phyloP scores from a whole-genome alignment of 2,797 vertebrate species.

The Eleutherodactylus coqui region DNA sequence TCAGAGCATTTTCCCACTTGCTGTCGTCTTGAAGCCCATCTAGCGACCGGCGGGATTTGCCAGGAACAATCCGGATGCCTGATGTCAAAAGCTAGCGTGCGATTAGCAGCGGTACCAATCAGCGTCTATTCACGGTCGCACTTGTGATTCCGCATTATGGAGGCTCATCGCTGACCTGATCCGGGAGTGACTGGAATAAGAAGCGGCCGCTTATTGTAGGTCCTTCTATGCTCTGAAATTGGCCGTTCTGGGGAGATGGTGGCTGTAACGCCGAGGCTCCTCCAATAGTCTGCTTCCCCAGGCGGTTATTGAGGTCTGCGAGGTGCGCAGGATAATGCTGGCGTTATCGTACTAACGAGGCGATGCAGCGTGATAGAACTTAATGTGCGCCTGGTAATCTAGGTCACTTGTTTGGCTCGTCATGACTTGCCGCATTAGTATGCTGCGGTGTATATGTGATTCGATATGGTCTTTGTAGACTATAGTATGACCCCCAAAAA shows the following conservation, averaged over 20 bases:
- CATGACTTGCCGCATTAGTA: not conserved
- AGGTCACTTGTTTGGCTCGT: not conserved
- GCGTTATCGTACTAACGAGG: not conserved
- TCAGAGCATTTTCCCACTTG: not conserved
- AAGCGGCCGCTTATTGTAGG: slow-evolving; percentile 39
- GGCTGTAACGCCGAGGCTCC: not conserved
- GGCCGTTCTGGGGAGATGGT: slow-evolving; percentile 1
- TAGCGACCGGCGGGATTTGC: not conserved
- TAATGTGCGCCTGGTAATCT: not conserved
- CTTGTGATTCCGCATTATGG: slow-evolving; percentile 43
- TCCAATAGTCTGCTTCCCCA: not conserved
- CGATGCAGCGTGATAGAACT: not conserved
- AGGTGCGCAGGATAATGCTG: slow-evolving; percentile 4
- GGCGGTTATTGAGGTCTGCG: not conserved
- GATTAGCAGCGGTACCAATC: slow-evolving; percentile 26
- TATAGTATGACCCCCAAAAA: not conserved
- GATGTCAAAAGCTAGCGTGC: slow-evolving; percentile 40
- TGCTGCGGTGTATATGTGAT: not conserved
- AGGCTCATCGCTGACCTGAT: slow-evolving; percentile 23
- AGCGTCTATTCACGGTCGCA: slow-evolving; percentile 17
- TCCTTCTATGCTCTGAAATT: slow-evolving; percentile 21
- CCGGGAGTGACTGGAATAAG: slow-evolving; percentile 43
- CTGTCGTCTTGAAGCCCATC: not conserved
- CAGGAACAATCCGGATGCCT: not conserved
- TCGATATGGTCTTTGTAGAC: not conserved